Conservation (phyloP, 2,888 invertebrate species). For the Oxytorus armatus region DNA sequence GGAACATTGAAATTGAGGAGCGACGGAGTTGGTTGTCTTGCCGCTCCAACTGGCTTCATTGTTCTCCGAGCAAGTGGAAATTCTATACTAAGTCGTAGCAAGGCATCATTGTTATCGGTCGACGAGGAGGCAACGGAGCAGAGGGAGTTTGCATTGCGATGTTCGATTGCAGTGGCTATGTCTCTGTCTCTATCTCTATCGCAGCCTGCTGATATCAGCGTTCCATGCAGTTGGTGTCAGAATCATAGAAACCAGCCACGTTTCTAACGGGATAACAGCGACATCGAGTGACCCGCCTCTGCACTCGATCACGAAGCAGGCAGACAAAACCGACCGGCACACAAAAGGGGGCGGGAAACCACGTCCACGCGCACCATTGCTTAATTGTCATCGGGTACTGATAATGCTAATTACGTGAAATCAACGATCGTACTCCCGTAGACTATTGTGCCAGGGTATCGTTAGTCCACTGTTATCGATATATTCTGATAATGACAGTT, state of each 20-base stretch:
- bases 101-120: slow-evolving; percentile 52
- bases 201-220: slow-evolving; percentile 8
- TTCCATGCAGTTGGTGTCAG: slow-evolving; percentile 26
- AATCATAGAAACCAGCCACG: slow-evolving; percentile 14
- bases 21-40: slow-evolving; percentile 22
- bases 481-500: neutral
- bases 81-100: slow-evolving; percentile 50
- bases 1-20: slow-evolving; percentile 54
- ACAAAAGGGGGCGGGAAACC: slow-evolving; percentile 9
- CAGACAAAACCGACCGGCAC: slow-evolving; percentile 17
- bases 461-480: neutral
- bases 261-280: slow-evolving; percentile 9
- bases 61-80: slow-evolving; percentile 51
- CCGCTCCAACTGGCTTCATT: slow-evolving; percentile 56
- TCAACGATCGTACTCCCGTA: slow-evolving; percentile 20
- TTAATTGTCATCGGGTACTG: slow-evolving; percentile 35
- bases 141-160: slow-evolving; percentile 27
- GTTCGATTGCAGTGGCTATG: slow-evolving; percentile 32
- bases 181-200: slow-evolving; percentile 22
- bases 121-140: slow-evolving; percentile 7
- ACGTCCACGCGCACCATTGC: slow-evolving; percentile 6
- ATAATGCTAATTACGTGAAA: slow-evolving; percentile 24
- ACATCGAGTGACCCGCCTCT: slow-evolving; percentile 2
- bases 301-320: neutral
- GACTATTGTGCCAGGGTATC: neutral